Evolutionary conservation across 64 coral and sea anemone genomes (phyloP), one percentile per base, ranked within the genome.

Genomic region (Trachythela sp.): DNA sequence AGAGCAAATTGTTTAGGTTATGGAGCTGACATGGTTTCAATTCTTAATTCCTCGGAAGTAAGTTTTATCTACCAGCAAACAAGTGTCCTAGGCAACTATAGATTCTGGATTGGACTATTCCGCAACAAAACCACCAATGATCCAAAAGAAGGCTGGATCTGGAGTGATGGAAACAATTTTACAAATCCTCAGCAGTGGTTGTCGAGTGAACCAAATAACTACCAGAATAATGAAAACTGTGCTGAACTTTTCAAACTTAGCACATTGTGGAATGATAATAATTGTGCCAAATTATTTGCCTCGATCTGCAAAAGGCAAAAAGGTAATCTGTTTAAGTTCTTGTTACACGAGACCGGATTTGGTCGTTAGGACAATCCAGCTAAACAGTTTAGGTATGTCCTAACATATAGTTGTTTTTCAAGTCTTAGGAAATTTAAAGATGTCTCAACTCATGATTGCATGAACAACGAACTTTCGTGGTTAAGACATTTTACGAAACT

Each of bases 121-220:
- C 75, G 75, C 10, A 80, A 80, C 33, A 39, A 80, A 35, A 80
- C 75, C 1, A 80, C 75, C 0, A 35, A 18, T 35, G 33, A 80
- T 38, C 33, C 75, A 80, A 80, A 80, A 35, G 75, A 80, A 14
- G 75, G 75, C 30, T 80, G 75, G 75, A 80, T 80, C 37, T 80
- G 75, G 75, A 39, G 31, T 80, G 75, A 80, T 80, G 75, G 75
- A 18, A 80, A 37, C 1, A 80, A 80, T 36, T 80, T 37, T 35
- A 80, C 75, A 37, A 37, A 39, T 38, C 31, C 31, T 80, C 75
- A 37, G 11, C 75, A 37, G 11, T 80, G 75, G 75, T 5, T 1
- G 9, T 36, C 9, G 31, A 8, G 75, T 36, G 75, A 80, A 80
- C 75, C 75, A 7, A 80, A 80, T 36, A 80, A 80, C 20, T 80